These are phyloP conservation scores for Trisateles emortualis DNA, from an alignment of 2,888 invertebrate genomes.

Conservation along the genomic window DNA sequence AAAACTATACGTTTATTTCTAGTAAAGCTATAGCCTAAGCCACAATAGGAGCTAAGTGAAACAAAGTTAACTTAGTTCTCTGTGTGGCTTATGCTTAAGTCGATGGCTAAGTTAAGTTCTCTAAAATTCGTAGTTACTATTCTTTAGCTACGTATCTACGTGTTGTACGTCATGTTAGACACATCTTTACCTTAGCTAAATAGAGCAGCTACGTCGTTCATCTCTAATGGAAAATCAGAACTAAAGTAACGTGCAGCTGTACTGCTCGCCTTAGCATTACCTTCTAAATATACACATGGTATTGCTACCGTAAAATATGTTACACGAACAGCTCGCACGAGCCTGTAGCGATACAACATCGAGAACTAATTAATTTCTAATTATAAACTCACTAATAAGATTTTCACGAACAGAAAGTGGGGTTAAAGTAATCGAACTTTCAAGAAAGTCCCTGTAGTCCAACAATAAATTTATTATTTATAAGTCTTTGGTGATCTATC, in stretches of 20 bases:
- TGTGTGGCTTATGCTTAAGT: too few relatives aligned
- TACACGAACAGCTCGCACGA: constrained; percentile 10
- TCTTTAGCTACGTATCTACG: too few relatives aligned
- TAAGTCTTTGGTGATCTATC: neutral
- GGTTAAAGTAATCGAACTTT: constrained; percentile 1
- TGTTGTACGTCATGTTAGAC: too few relatives aligned
- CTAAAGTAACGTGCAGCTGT: constrained; percentile 41
- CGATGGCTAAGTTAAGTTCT: too few relatives aligned
- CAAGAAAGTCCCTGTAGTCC: constrained; percentile 4
- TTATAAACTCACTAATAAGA: constrained; percentile 8
- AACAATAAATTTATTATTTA: neutral
- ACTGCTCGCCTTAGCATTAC: constrained; percentile 27
- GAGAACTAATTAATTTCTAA: constrained; percentile 11
- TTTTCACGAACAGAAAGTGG: constrained; percentile 7
- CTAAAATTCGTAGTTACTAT: too few relatives aligned
- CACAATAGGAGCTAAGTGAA: too few relatives aligned
- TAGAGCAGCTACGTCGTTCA: too few relatives aligned
- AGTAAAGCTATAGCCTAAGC: too few relatives aligned
- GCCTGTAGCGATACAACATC: neutral
- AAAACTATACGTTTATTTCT: too few relatives aligned
- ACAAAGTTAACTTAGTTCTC: too few relatives aligned
- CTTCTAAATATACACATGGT: constrained; percentile 20
- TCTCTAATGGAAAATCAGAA: too few relatives aligned
- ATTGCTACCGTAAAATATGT: constrained; percentile 22
- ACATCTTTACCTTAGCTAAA: too few relatives aligned